phyloP scores from a whole-genome alignment of 2,797 vertebrate species.

The Luscinia megarhynchos region DNA sequence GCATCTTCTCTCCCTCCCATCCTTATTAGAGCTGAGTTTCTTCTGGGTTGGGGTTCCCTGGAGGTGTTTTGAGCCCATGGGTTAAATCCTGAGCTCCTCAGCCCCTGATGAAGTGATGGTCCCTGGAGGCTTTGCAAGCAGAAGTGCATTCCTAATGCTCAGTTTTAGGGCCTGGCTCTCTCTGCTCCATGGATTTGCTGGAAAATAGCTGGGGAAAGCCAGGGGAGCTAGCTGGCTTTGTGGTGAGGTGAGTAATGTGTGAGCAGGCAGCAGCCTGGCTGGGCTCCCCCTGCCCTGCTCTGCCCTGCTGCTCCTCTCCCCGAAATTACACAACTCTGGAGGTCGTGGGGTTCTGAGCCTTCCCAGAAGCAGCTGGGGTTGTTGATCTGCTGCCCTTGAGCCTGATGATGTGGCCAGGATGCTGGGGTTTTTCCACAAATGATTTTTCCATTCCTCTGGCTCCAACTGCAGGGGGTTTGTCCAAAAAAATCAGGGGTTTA shows the following conservation, averaged over 20 bases:
- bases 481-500: background rate
- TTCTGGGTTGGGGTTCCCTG: background rate
- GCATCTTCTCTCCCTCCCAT: background rate
- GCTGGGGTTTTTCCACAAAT: constrained; percentile 5
- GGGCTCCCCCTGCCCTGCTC: constrained; percentile 14
- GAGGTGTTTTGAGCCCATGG: background rate
- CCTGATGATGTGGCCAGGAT: background rate
- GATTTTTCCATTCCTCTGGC: constrained; percentile 51
- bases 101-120: background rate
- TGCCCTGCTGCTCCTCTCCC: background rate
- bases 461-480: background rate
- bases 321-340: background rate
- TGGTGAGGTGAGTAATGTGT: constrained; percentile 9
- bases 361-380: constrained; percentile 9
- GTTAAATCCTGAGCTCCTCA: background rate
- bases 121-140: background rate
- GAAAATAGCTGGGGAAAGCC: background rate
- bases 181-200: background rate
- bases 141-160: background rate
- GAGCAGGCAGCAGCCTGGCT: constrained; percentile 48
- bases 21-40: background rate
- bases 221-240: background rate
- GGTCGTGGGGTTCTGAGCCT: background rate
- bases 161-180: background rate
- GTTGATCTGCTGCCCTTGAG: background rate